These are phyloP conservation scores for Leptinotarsa rubiginosa DNA, from an alignment of 2,888 invertebrate species.

Conservation along the genomic window DNA sequence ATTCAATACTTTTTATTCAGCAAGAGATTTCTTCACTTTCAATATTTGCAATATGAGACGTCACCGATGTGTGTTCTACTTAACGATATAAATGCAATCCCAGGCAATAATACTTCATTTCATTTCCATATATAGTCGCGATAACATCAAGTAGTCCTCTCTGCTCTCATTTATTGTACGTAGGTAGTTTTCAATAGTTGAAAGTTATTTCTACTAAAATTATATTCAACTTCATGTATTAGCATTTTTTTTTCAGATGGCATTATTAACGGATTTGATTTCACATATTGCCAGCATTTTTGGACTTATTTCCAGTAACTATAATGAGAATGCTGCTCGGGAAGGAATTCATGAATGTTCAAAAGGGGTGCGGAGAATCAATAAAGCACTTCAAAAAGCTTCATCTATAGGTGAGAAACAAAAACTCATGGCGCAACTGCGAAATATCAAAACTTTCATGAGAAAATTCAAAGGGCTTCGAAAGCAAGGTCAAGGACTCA, in stretches of 20 bases:
- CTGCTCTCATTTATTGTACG: no score
- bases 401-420: neutral
- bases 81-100: no score
- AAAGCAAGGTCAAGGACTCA: neutral
- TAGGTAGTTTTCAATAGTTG: no score
- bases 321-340: neutral
- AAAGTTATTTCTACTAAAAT: no score
- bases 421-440: neutral
- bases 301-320: neutral
- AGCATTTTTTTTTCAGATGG: neutral
- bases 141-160: no score
- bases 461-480: neutral
- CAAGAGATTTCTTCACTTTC: no score
- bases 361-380: neutral
- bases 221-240: no score
- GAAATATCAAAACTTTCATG: neutral
- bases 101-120: no score
- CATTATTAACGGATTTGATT: neutral
- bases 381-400: neutral
- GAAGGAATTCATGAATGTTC: slow-evolving; percentile 1
- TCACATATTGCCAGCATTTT: neutral
- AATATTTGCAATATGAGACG: no score
- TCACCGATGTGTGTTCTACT: no score
- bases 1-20: no score
- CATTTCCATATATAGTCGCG: no score